Evolutionary conservation across 2,888 invertebrate species (phyloP).

Genomic region (Leptinotarsa tumamoca): DNA sequence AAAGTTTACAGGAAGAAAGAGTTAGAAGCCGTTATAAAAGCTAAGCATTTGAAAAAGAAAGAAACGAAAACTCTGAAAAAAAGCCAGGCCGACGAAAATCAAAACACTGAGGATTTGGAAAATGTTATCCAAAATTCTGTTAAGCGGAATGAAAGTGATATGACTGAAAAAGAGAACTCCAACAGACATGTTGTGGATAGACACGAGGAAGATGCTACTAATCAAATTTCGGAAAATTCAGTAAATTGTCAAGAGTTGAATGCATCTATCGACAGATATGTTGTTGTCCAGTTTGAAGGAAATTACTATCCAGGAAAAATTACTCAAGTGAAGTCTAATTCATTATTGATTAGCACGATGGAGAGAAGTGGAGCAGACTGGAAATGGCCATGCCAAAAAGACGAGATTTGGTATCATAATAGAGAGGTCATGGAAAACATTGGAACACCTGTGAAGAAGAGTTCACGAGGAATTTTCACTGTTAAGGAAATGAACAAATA

Average conservation of each 20-base stretch:
- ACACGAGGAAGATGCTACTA: too few relatives aligned
- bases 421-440: too few relatives aligned
- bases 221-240: constrained; percentile 9
- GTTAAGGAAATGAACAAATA: constrained; percentile 6
- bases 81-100: constrained; percentile 3
- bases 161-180: too few relatives aligned
- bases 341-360: neutral
- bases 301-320: constrained; percentile 4
- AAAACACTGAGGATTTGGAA: constrained; percentile 3
- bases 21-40: neutral
- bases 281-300: constrained; percentile 6
- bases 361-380: constrained; percentile 16
- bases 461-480: too few relatives aligned
- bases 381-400: constrained; percentile 10
- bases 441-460: too few relatives aligned
- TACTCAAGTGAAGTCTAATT: constrained; percentile 9
- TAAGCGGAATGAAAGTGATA: neutral
- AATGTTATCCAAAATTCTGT: constrained; percentile 3
- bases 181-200: too few relatives aligned
- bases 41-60: neutral
- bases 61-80: constrained; percentile 2
- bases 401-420: constrained; percentile 7
- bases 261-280: neutral
- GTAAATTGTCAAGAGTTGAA: neutral
- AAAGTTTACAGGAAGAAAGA: neutral